Evolutionary conservation across 1,140 invertebrate species (phyloP), one percentile per base, ranked within the genome.

Genomic region (Zaprionus lachaisei): DNA sequence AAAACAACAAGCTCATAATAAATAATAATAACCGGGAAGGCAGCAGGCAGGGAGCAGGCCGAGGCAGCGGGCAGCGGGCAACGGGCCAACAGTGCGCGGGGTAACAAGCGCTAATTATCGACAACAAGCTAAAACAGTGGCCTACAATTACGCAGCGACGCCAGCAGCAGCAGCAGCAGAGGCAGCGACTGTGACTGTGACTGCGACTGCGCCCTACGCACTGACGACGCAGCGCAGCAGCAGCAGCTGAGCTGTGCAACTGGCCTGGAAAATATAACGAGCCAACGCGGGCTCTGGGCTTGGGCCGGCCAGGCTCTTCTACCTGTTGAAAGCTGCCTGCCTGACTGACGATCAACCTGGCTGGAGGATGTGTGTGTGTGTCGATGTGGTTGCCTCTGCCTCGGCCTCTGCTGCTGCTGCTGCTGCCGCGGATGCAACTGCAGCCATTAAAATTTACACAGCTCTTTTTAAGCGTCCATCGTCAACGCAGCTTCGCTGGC

Each of bases 1-100:
- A 87, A 87, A 87, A 87, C 83, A 87, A 87, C 83, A 87, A 87
- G 83, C 87, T 87, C 83, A 87, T 87, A 87, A 86, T 86, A 86
- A 86, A 86, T 86, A 86, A 86, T 86, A 86, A 87, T 87, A 87
- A 81, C 83, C 84, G 87, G 73, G 84, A 73, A 57, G 63, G 26
- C 65, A 22, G 49, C 9, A 11, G 31, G 54, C 38, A 34, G 60
- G 5, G 20, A n/a, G 37, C 34, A 57, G 67, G 31, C 28, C 28
- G 34, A 11, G 68, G 38, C 38, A 49, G 38, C 31, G 47, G 68
- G 38, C 38, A 49, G 38, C 31, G 47, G 58, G 67, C 54, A 63
- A 57, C 66, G 66, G 67, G 54, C 26, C 60, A 44, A 54, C 57
- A 83, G 56, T 64, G 80, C 68, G 75, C 68, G 71, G 83, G 84